Conservation (phyloP, 2,113 vertebrate species). For the Gracilinanus agilis region DNA sequence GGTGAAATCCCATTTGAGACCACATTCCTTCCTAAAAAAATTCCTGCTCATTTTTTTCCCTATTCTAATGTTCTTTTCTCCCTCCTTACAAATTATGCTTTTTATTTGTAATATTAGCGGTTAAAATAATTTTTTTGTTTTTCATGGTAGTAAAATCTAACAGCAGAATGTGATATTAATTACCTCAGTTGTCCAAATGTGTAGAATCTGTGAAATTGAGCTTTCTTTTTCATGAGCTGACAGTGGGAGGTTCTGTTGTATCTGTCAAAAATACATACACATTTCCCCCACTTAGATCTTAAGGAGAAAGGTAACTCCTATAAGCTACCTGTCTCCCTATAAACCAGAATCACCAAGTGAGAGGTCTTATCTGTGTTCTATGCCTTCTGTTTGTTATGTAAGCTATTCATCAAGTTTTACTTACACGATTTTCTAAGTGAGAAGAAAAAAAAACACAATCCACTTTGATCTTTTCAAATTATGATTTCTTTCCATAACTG, state of each 20-base stretch:
- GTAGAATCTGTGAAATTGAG: constrained; percentile 35
- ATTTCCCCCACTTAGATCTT: constrained; percentile 10
- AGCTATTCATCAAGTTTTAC: constrained; percentile 48
- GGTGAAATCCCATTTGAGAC: constrained; percentile 21
- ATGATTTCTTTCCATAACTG: constrained; percentile 36
- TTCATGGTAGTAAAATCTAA: constrained; percentile 46
- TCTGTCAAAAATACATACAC: constrained; percentile 56
- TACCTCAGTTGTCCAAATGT: constrained; percentile 16
- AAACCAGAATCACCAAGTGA: constrained; percentile 49
- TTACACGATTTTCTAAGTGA: constrained; percentile 31
- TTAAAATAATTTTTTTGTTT: constrained; percentile 27
- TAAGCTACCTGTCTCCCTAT: constrained; percentile 32
- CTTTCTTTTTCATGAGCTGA: constrained; percentile 57
- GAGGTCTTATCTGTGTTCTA: constrained; percentile 9
- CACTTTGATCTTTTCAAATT: constrained; percentile 51
- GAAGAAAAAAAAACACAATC: constrained; percentile 30
- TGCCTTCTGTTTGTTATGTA: constrained; percentile 33
- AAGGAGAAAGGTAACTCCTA: constrained; percentile 34
- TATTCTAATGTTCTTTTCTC: neutral
- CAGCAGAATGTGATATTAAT: constrained; percentile 56
- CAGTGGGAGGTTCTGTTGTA: constrained; percentile 31
- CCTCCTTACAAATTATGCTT: constrained; percentile 27
- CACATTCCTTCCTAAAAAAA: constrained; percentile 10
- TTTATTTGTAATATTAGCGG: neutral
- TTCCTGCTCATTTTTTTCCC: neutral